These are phyloP conservation scores for Drosophila putrida DNA, from an alignment of 2,888 invertebrate species.

Conservation along the genomic window DNA sequence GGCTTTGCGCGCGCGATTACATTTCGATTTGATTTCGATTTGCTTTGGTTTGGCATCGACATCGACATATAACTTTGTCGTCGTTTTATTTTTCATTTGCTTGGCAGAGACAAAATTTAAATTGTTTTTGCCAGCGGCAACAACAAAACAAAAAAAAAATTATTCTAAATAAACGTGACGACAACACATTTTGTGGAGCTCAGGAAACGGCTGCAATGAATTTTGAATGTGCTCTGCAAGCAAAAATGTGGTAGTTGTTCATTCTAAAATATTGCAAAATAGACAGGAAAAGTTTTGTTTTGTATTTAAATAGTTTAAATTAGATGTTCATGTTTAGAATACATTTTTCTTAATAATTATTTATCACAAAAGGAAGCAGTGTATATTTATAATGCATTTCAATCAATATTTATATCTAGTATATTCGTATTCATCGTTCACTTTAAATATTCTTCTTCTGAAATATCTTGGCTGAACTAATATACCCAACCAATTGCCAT, in stretches of 20 bases:
- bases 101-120: constrained; percentile 72
- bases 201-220: constrained; percentile 41
- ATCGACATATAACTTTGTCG: constrained; percentile 35
- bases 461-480: constrained; percentile 4
- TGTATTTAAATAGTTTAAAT: not conserved
- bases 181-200: constrained; percentile 17
- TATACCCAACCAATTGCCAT: constrained; percentile 16
- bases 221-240: constrained; percentile 23
- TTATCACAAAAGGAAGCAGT: too few species aligned
- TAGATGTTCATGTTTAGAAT: not conserved
- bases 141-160: constrained; percentile 14
- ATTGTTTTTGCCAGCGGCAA: constrained; percentile 76
- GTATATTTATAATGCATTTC: not conserved
- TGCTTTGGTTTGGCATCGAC: constrained; percentile 51
- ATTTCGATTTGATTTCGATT: constrained; percentile 80
- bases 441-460: not conserved
- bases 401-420: not conserved
- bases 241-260: constrained; percentile 4
- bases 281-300: not conserved
- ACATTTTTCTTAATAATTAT: too few species aligned
- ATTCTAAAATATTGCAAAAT: not conserved
- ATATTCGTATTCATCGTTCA: not conserved
- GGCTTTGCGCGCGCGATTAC: constrained; percentile 78
- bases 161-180: constrained; percentile 62
- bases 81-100: constrained; percentile 49